Conservation (phyloP, 2,888 invertebrate species). For the Pseudanteris insignis region DNA sequence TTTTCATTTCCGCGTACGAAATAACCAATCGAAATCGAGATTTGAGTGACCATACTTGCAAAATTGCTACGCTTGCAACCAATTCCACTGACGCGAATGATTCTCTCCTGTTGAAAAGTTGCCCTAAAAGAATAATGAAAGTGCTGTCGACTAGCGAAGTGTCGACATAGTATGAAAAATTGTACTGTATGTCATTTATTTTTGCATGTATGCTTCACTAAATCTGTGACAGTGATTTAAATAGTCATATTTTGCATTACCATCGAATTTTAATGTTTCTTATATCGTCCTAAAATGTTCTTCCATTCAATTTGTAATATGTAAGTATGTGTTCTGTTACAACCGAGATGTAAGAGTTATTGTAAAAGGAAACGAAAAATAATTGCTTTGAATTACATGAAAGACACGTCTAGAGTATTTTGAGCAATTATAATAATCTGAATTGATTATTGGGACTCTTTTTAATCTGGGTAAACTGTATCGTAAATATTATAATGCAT, state of each 20-base stretch:
- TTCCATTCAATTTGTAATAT: conserved; percentile 23
- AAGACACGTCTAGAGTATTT: too few relatives aligned
- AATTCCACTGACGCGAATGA: too few relatives aligned
- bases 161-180: conserved; percentile 33
- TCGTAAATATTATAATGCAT: too few relatives aligned
- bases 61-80: too few relatives aligned
- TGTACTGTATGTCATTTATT: conserved; percentile 30
- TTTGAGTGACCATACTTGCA: not conserved
- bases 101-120: too few relatives aligned
- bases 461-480: too few relatives aligned
- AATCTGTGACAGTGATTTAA: conserved; percentile 18
- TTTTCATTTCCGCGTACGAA: too few relatives aligned
- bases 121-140: conserved; percentile 40
- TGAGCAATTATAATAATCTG: too few relatives aligned
- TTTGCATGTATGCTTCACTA: conserved; percentile 12
- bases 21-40: conserved; percentile 4
- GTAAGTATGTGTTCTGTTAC: conserved; percentile 20
- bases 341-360: conserved; percentile 1
- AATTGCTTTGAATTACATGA: too few relatives aligned
- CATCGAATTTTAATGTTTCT: conserved; percentile 1
- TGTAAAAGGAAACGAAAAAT: too few relatives aligned
- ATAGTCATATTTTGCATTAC: conserved; percentile 13
- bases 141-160: conserved; percentile 34
- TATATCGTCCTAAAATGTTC: conserved; percentile 7
- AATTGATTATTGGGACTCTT: too few relatives aligned